Percentiles rank a stretch among this genome's conserved stretches.
These are phyloP conservation scores for Scaptomyza flava DNA, from an alignment of 2,888 invertebrate genomes.

Conservation along the genomic window DNA sequence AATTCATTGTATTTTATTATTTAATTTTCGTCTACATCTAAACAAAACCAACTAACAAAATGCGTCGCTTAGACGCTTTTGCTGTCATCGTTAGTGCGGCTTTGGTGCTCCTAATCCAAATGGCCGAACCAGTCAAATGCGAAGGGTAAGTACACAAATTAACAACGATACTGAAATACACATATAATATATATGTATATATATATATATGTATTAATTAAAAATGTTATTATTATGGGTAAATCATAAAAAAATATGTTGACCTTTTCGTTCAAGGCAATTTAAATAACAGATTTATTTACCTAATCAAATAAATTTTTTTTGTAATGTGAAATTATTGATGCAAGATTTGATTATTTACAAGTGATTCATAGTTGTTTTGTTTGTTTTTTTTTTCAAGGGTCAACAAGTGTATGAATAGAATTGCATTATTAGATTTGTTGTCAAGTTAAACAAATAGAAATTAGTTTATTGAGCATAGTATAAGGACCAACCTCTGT, in stretches of 20 bases:
- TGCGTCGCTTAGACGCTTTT: conserved; percentile 70
- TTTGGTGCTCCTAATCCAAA: conserved; percentile 57
- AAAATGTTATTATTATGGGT: background rate
- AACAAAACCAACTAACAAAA: conserved; percentile 40
- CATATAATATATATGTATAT: background rate
- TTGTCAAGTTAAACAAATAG: conserved; percentile 17
- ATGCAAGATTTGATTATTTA: background rate
- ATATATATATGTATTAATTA: background rate
- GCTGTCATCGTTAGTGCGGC: conserved; percentile 46
- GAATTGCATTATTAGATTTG: background rate
- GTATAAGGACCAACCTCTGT: background rate
- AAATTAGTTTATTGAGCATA: background rate
- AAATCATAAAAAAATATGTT: background rate
- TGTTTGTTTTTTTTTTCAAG: background rate
- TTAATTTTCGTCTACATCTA: conserved; percentile 21
- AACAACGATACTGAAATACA: background rate
- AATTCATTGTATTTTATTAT: conserved; percentile 18
- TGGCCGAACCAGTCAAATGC: conserved; percentile 61
- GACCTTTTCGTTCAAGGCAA: background rate
- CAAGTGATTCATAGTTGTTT: too few relatives aligned
- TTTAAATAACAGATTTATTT: background rate
- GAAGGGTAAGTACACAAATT: conserved; percentile 64
- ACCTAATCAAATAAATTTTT: background rate
- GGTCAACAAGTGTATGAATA: background rate
- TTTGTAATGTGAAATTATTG: conserved; percentile 10